phyloP scores from a whole-genome alignment of 64 coral and sea anemone genomes.

The Stylophora pistillata region DNA sequence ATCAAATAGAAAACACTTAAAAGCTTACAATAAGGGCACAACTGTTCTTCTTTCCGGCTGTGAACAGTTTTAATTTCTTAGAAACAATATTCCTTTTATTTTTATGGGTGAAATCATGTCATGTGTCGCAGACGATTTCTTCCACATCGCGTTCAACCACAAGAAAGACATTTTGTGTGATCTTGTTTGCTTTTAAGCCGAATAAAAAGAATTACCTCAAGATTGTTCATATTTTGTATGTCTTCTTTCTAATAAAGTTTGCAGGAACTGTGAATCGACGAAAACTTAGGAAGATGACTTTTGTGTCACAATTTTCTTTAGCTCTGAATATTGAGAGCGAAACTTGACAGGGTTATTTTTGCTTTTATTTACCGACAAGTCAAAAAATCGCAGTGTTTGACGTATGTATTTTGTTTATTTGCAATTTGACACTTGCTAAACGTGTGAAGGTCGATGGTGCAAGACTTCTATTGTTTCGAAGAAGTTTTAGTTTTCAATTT shows the following conservation, averaged over 20 bases:
- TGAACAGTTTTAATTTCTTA: neutral
- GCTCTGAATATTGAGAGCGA: neutral
- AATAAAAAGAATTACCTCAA: too few relatives aligned
- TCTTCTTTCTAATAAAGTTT: too few relatives aligned
- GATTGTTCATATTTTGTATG: too few relatives aligned
- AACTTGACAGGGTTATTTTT: too few relatives aligned
- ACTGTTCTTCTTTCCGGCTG: neutral
- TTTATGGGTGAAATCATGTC: neutral
- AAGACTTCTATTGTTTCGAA: neutral
- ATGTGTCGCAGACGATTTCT: neutral
- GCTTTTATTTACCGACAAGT: neutral
- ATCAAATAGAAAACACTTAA: neutral
- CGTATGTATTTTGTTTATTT: neutral
- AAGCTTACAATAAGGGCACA: neutral
- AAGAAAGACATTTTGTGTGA: neutral
- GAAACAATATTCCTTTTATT: neutral
- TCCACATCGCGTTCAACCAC: neutral
- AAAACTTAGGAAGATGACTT: neutral
- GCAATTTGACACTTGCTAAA: neutral
- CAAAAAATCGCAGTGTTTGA: neutral
- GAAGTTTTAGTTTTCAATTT: neutral
- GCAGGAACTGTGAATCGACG: too few relatives aligned
- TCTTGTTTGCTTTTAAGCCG: neutral
- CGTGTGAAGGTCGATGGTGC: neutral
- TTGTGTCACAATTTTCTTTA: neutral